Evolutionary conservation across 2,113 vertebrate species (phyloP).

Genomic region (Plectropomus leopardus): DNA sequence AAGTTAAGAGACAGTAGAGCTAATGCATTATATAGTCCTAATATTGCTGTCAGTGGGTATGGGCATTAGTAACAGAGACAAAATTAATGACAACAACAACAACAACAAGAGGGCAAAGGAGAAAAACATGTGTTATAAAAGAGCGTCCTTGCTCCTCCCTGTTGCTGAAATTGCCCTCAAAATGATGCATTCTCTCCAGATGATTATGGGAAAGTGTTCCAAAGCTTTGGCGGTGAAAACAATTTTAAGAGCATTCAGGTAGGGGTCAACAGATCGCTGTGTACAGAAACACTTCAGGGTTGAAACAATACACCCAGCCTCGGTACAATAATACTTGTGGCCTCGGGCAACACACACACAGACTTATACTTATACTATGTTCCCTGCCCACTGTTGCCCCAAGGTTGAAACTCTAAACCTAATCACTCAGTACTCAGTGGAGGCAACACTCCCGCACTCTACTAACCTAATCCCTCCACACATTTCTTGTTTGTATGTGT

Average conservation of each 20-base stretch:
- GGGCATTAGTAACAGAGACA: conserved; percentile 12
- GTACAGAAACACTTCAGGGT: conserved; percentile 58
- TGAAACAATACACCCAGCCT: conserved; percentile 65
- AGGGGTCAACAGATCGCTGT: conserved; percentile 59
- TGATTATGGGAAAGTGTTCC: conserved; percentile 46
- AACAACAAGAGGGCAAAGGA: conserved; percentile 25
- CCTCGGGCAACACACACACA: conserved; percentile 43
- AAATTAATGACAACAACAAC: conserved; percentile 44
- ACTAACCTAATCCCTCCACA: conserved; percentile 31
- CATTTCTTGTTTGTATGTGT: conserved; percentile 19
- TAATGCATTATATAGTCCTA: conserved; percentile 18
- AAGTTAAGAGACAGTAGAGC: conserved; percentile 10
- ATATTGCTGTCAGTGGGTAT: neutral
- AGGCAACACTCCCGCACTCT: conserved; percentile 45
- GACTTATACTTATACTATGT: conserved; percentile 33
- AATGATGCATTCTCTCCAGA: conserved; percentile 55
- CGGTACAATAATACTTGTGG: conserved; percentile 53
- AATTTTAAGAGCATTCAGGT: conserved; percentile 58
- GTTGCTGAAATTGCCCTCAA: conserved; percentile 43
- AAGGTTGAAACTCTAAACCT: conserved; percentile 76
- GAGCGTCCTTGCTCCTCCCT: conserved; percentile 48
- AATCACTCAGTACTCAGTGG: conserved; percentile 52
- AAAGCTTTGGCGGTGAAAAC: conserved; percentile 52
- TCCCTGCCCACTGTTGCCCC: conserved; percentile 52
- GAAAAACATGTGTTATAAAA: conserved; percentile 41